Base-by-base conservation (phyloP, 1,140 invertebrate species). In the Monomorium pharaonis region DNA sequence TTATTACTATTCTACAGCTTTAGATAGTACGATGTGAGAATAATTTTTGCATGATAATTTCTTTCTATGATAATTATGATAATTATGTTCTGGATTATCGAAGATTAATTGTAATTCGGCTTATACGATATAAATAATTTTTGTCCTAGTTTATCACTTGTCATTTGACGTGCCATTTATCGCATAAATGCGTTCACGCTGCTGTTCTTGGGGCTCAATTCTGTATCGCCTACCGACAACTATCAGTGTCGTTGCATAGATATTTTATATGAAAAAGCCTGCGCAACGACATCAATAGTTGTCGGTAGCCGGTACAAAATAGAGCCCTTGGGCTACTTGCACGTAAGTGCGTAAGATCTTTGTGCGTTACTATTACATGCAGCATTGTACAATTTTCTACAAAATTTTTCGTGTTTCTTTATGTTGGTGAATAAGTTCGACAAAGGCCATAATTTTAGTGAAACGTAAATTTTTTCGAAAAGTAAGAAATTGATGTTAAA, bases 401-500 rank as follows among this genome's bases (percentile, higher is more conserved):
- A 70, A 74, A 74, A 74, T 14, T 75, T 47, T 81, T 69, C 47
- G 27, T 30, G 65, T 78, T 62, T 24, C 27, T 27, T 85, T 72
- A 81, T 42, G 44, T 84, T 24, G 58, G 51, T 67, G 62, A 33
- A 58, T 18, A 49, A 74, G 37, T 18, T 65, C 56, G 77, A 27
- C 54, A 75, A 77, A 78, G 62, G 49, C 7, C 37, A 37, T 37
- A 47, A 75, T 47, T 18, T 65, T 49, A 75, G 30, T 49, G 84
- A 78, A 78, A 56, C 24, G 89, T 92, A 92, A 92, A 92, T 91
- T 84, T 89, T 89, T 62, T 67, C 84, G 58, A 74, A 76, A 72
- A 86, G 70, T 76, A 62, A 27, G 56, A 78, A 54, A 69, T 24
- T 24, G 62, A 75, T 16, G 44, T n/a, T 16, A 24, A 47, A 27